phyloP scores from a whole-genome alignment of 1,140 invertebrate genomes.

The Euschistus heros region DNA sequence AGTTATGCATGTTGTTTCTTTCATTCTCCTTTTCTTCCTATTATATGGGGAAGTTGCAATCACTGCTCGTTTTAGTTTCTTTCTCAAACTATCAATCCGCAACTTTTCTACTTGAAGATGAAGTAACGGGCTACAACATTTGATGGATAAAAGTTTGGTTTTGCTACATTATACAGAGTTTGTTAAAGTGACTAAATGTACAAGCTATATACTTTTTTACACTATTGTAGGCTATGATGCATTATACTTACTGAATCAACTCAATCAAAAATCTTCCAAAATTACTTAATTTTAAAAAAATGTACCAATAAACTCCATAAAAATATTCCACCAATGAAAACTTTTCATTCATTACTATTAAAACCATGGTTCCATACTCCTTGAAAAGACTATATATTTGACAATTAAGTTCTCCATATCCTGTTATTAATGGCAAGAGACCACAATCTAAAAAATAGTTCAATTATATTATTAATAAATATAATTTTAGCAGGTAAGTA shows the following conservation, averaged over 20 bases:
- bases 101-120: background rate
- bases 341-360: background rate
- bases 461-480: too few relatives aligned
- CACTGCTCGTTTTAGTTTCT: background rate
- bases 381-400: background rate
- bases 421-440: background rate
- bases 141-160: too few relatives aligned
- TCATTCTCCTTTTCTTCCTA: background rate
- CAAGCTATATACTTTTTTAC: too few relatives aligned
- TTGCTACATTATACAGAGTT: too few relatives aligned
- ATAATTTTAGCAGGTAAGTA: too few relatives aligned
- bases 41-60: background rate
- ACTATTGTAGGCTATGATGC: background rate
- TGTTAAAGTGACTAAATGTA: too few relatives aligned
- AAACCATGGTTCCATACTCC: background rate
- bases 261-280: conserved; percentile 16
- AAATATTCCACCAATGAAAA: conserved; percentile 9
- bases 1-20: background rate
- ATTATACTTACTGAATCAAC: conserved; percentile 7
- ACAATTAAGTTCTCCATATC: background rate
- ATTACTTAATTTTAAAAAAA: conserved; percentile 4
- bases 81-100: background rate
- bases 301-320: conserved; percentile 5
- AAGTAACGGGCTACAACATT: background rate
- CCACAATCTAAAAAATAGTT: background rate